These are phyloP conservation scores for Synanceia verrucosa DNA, from an alignment of 2,797 vertebrate species.

Conservation along the genomic window DNA sequence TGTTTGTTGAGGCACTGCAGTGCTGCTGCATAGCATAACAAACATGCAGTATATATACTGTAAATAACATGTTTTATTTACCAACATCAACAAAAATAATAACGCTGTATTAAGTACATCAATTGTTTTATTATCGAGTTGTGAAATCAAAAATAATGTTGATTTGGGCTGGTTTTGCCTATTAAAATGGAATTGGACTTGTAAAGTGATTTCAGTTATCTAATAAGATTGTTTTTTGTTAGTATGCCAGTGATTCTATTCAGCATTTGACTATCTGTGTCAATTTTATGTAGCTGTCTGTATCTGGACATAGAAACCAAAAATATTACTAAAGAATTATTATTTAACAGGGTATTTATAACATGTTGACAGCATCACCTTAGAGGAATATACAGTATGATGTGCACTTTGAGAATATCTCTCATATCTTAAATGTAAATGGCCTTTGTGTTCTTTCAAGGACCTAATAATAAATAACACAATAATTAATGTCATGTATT, in stretches of 20 bases:
- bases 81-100: too few relatives aligned
- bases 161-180: neutral
- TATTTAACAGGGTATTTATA: neutral
- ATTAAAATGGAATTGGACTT: neutral
- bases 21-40: too few relatives aligned
- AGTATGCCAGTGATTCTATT: neutral
- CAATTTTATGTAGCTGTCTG: neutral
- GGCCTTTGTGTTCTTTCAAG: neutral
- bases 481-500: neutral
- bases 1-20: slow-evolving; percentile 64
- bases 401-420: neutral
- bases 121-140: neutral
- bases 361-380: neutral
- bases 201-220: neutral
- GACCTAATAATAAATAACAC: neutral
- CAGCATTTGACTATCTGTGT: neutral
- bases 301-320: neutral
- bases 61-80: too few relatives aligned
- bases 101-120: neutral
- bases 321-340: neutral
- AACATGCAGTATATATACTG: too few relatives aligned
- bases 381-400: neutral
- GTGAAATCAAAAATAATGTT: neutral
- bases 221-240: neutral
- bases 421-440: neutral